Evolutionary conservation across 1,140 invertebrate genomes (phyloP), one percentile per base, ranked within the genome.

Genomic region (Campoletis sonorensis): DNA sequence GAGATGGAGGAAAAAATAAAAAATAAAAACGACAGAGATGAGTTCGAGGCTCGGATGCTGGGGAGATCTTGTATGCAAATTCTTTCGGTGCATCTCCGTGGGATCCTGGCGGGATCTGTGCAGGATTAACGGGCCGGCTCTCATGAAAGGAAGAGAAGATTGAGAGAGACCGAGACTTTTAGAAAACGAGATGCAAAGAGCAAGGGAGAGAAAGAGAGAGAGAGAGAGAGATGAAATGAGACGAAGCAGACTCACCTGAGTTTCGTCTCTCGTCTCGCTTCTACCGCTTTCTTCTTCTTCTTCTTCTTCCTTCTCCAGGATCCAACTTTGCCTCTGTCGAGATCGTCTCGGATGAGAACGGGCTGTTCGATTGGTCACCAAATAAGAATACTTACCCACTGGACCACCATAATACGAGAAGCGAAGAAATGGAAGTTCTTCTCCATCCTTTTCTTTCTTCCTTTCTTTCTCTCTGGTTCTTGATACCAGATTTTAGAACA

Each of bases 51-150:
- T 58, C n/a, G 45, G 58, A 91, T 89, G 88, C 87, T 87, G 87
- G 88, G 71, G 83, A 91, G 89, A 92, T 91, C 91, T 92, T 92
- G 91, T 92, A 92, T 92, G 91, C 90, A 92, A 92, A 92, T 92
- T 92, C 90, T 86, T 54, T 86, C 86, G 89, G 88, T 91, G 91
- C 91, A 92, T 91, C 90, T 90, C 88, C 90, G 90, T 92, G 91
- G 91, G 90, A 92, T 90, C 90, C 90, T 89, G 88, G 84, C 86
- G 87, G 90, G 90, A 91, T 92, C 88, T 88, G 86, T 87, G 85
- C 86, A 92, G 91, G 91, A 91, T 92, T 92, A 91, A 92, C 91
- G 89, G 90, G 90, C 90, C 91, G 91, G 91, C 91, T 88, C 84
- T 88, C 88, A 89, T 91, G 90, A 92, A 92, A 92, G 90, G 83